Evolutionary conservation across 92 coral and sea anemone genomes (phyloP).

Genomic region (Paramuricea clavata): DNA sequence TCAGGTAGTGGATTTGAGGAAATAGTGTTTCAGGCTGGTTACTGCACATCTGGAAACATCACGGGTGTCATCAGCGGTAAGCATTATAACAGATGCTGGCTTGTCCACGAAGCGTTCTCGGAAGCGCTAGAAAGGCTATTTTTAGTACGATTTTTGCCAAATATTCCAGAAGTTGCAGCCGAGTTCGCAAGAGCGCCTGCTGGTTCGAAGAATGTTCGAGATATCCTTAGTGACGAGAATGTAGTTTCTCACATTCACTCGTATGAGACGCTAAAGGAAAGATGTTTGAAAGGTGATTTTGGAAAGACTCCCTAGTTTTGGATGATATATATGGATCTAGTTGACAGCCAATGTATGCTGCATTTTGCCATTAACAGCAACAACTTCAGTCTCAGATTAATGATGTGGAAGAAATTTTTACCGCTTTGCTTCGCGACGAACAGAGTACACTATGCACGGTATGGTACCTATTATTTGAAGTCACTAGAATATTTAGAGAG

Average conservation of each 20-base stretch:
- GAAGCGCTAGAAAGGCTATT: slow-evolving; percentile 17
- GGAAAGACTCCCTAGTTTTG: neutral
- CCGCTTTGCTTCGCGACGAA: slow-evolving; percentile 16
- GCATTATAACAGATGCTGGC: slow-evolving; percentile 15
- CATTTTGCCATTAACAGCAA: slow-evolving; percentile 1
- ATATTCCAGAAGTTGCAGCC: neutral
- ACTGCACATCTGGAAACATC: slow-evolving; percentile 4
- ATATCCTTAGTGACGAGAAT: neutral
- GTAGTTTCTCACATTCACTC: neutral
- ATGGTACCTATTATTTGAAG: slow-evolving; percentile 1
- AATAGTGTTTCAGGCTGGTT: slow-evolving; percentile 2
- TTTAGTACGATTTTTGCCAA: neutral
- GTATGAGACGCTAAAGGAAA: neutral
- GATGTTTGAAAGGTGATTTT: slow-evolving; percentile 18
- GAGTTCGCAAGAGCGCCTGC: neutral
- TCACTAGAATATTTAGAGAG: slow-evolving; percentile 3
- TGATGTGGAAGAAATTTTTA: neutral
- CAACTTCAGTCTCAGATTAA: neutral
- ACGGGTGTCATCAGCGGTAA: slow-evolving; percentile 3
- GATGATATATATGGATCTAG: slow-evolving; percentile 7
- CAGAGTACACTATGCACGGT: slow-evolving; percentile 13
- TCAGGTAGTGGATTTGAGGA: slow-evolving; percentile 10
- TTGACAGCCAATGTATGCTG: neutral
- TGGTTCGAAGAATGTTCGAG: neutral
- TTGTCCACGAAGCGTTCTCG: slow-evolving; percentile 23